A percentile compares a stretch with the other conserved stretches of the same genome.
Evolutionary conservation across 2,113 vertebrate species (phyloP).

Genomic region (Sorex araneus): DNA sequence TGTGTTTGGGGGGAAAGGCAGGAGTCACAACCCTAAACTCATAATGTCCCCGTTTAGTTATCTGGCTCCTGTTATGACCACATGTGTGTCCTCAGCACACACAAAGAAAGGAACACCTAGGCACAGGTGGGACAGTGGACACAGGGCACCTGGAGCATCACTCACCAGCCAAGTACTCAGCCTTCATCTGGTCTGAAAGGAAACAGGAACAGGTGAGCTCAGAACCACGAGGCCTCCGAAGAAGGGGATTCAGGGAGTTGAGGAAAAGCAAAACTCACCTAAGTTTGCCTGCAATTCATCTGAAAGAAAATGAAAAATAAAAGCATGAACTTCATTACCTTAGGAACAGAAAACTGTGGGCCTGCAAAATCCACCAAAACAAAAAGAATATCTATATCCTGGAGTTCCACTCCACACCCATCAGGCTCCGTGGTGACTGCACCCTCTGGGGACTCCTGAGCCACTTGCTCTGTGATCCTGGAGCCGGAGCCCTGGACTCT

Average conservation of each 20-base stretch:
- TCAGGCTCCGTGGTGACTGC: not conserved
- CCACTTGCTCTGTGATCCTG: not conserved
- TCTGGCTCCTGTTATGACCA: not conserved
- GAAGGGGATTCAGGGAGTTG: not conserved
- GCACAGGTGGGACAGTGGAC: not conserved
- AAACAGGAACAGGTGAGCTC: not conserved
- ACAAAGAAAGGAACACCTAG: not conserved
- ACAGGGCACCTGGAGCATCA: not conserved
- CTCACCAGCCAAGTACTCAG: slow-evolving; percentile 23
- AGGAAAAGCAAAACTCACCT: not conserved
- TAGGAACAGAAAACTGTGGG: not conserved
- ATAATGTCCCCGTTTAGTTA: not conserved
- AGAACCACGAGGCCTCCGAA: not conserved
- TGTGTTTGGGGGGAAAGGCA: not conserved
- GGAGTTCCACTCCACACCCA: not conserved
- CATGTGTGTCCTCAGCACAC: not conserved
- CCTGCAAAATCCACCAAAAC: not conserved
- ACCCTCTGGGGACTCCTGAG: not conserved
- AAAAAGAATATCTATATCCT: not conserved
- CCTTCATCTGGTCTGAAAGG: slow-evolving; percentile 47
- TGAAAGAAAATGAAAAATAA: slow-evolving; percentile 32
- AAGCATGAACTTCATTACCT: not conserved
- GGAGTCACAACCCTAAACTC: not conserved
- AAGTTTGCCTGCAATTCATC: not conserved
- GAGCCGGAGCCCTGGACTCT: not conserved